Base-by-base conservation (phyloP, 1,140 invertebrate genomes). In the Eupristina koningsbergeri region DNA sequence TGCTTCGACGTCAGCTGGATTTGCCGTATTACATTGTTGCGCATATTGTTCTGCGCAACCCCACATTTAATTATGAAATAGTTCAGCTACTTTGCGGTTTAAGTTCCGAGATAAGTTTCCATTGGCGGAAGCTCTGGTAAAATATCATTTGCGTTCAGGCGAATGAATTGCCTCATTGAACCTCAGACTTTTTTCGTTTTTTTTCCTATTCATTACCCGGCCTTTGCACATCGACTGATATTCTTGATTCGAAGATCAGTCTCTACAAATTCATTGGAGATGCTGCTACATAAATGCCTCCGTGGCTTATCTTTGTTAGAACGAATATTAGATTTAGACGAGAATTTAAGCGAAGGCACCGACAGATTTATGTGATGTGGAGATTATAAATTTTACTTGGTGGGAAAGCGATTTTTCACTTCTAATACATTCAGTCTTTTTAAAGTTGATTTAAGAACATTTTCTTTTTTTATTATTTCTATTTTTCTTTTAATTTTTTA, bases 61-160 rank as follows among this genome's bases (percentile, higher is more conserved):
- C 13, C n/a, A 47, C 26, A 87, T 89, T 90, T 89, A 91, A 91
- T 91, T 91, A 91, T 90, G 88, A 88, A 86, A 29, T 31, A 41
- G 22, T 61, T 77, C 7, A 26, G 50, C 50, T 19, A 7, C 31
- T 39, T n/a, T 34, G 53, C 26, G 22, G 53, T 26, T 58, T 58
- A 58, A 0, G 22, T 26, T 26, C 26, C 2, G 53, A 50, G 2
- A 3, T 3, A 3, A 58, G 26, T 58, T 58, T 26, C 19, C 9
- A 58, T 22, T 26, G 53, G 6, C 26, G 53, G 53, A 58, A 58
- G 19, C 53, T 58, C 26, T 58, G 53, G 0, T 22, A 7, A 67
- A 67, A 67, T 36, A 19, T 67, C 8, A 6, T 5, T 17, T 11
- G 15, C 17, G 34, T 34, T 34, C 34, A 19, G 13, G 64, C 36